A percentile compares a stretch with the other conserved stretches of the same genome.
phyloP scores from a whole-genome alignment of 2,888 invertebrate species.

The Oscheius sp. region DNA sequence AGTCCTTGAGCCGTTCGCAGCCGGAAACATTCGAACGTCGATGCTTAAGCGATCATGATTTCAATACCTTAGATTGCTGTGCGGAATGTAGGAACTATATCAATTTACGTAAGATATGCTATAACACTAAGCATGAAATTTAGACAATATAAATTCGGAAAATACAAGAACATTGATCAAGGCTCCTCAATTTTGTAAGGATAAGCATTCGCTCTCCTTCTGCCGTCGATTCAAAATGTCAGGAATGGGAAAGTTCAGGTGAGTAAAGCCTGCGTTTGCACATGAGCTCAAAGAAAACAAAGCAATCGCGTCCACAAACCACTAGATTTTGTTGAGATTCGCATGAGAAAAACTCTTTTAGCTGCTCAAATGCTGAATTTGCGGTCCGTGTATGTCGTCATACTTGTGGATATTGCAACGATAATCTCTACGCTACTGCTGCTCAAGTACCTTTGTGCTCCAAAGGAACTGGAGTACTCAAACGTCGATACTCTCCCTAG shows the following conservation, averaged over 20 bases:
- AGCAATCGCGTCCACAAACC: no score
- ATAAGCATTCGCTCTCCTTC: conserved; percentile 56
- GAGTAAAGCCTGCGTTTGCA: no score
- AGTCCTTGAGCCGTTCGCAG: conserved; percentile 52
- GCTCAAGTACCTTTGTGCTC: conserved; percentile 16
- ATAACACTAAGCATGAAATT: conserved; percentile 8
- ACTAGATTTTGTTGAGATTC: no score
- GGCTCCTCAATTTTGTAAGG: conserved; percentile 42
- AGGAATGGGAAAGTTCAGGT: conserved; percentile 58
- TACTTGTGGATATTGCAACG: conserved; percentile 60
- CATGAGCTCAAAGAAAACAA: background rate
- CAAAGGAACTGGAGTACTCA: background rate
- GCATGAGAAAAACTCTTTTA: conserved; percentile 20
- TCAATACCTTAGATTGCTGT: conserved; percentile 58
- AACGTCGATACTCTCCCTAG: conserved; percentile 5
- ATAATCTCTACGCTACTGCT: conserved; percentile 37
- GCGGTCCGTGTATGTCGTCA: conserved; percentile 58
- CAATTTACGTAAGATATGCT: conserved; percentile 38
- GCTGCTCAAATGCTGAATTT: conserved; percentile 57
- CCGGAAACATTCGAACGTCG: conserved; percentile 53
- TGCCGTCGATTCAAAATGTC: conserved; percentile 54
- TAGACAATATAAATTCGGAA: conserved; percentile 58
- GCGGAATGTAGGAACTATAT: conserved; percentile 56
- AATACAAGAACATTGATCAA: conserved; percentile 38
- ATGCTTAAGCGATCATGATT: conserved; percentile 58